Base-by-base conservation (phyloP, 2,888 invertebrate genomes). In the Masnerella sp. region DNA sequence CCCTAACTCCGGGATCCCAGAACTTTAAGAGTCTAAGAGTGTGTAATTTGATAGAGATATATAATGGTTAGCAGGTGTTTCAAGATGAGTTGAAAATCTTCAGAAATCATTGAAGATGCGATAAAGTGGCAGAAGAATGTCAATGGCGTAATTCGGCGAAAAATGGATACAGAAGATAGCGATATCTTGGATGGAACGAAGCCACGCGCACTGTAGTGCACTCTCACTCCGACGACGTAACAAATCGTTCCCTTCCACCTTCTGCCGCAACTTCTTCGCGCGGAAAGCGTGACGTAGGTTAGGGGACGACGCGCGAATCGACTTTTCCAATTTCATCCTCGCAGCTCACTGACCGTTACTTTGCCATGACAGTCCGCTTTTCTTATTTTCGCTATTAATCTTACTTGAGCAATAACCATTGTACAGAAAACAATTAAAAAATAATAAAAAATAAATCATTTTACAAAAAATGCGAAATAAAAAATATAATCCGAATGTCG, bases 241-340 rank as follows among this genome's bases (percentile, higher is more conserved):
- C 65, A 47, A 65, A 45, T 65, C 20, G 5, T 12, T 54, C 45
- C 56, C 56, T 49, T 40, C 56, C 56, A 45, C 30, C 47, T 61
- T 64, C 30, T 25, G 52, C 59, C 30, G 34, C 68, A 34, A 47
- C 61, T 61, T 61, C 47, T 69, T 69, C 52, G 59, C 30, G 61
- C 61, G 69, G 59, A 61, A 69, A 69, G 69, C 69, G 69, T 69
- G 56, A 69, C 69, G 62, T 69, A 69, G 70, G 70, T 70, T 62
- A 70, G 70, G 70, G 56, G 62, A 70, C 56, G 62, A 49, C 34
- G 70, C 54, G 62, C 70, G 51, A 70, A 70, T 70, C 62, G 56
- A 62, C 62, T 70, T 70, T 56, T 56, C 56, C 56, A 62, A 62
- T 62, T 70, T 56, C 61, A 61, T 67, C 49, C 49, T 28, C 36